phyloP scores from a whole-genome alignment of 92 coral and sea anemone species.

The Pocillopora grandis region DNA sequence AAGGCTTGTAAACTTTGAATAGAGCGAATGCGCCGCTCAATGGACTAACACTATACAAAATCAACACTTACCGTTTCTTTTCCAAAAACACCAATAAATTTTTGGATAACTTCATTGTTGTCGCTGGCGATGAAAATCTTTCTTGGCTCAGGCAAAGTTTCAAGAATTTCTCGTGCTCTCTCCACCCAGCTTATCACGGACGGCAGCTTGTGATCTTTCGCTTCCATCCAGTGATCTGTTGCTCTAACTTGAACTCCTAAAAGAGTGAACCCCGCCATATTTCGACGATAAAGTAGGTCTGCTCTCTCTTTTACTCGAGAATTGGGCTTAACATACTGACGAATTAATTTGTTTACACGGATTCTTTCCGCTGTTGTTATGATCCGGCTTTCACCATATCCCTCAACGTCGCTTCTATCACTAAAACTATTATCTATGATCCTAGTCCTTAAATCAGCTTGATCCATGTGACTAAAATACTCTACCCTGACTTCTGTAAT shows the following conservation, averaged over 20 bases:
- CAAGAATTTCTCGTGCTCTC: constrained; percentile 48
- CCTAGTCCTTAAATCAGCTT: background rate
- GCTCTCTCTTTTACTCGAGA: constrained; percentile 39
- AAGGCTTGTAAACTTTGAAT: background rate
- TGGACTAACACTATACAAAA: background rate
- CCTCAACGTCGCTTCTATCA: constrained; percentile 17
- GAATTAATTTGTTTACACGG: constrained; percentile 54
- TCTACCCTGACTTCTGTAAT: background rate
- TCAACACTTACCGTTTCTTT: constrained; percentile 21
- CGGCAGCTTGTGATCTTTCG: constrained; percentile 44
- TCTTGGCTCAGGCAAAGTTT: constrained; percentile 61
- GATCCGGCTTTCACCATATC: constrained; percentile 36
- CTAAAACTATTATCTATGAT: constrained; percentile 22
- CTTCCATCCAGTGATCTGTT: constrained; percentile 71
- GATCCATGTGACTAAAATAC: no score
- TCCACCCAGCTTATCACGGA: constrained; percentile 55
- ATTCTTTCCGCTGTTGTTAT: constrained; percentile 50
- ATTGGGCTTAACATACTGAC: constrained; percentile 48
- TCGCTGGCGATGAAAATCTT: constrained; percentile 83
- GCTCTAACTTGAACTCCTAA: constrained; percentile 90
- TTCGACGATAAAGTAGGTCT: constrained; percentile 34
- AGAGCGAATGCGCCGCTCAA: background rate
- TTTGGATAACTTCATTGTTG: constrained; percentile 63
- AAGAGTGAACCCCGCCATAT: constrained; percentile 48
- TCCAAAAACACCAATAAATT: constrained; percentile 62